phyloP scores from a whole-genome alignment of 2,113 vertebrate species.

The Poeciliopsis occidentalis region DNA sequence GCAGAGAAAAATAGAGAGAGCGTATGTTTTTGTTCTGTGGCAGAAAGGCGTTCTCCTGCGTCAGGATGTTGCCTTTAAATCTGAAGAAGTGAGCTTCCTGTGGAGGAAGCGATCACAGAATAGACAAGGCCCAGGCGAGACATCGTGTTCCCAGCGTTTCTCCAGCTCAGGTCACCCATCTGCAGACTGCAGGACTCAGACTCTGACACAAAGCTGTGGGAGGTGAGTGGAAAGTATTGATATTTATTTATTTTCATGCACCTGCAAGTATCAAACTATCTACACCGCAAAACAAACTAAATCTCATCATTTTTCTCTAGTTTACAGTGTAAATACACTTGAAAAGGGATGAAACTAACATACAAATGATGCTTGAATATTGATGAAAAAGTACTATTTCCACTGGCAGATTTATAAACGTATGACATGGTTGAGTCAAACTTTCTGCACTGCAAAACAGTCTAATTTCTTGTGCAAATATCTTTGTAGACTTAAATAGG shows the following conservation, averaged over 20 bases:
- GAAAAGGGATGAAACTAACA: too few species aligned
- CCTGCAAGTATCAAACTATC: not conserved
- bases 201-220: not conserved
- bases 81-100: constrained; percentile 80
- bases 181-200: constrained; percentile 18
- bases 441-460: too few species aligned
- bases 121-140: constrained; percentile 68
- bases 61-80: constrained; percentile 83
- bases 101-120: constrained; percentile 78
- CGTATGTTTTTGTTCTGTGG: constrained; percentile 74
- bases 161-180: constrained; percentile 47
- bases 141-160: constrained; percentile 63
- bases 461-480: too few species aligned
- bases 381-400: too few species aligned
- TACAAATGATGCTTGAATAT: too few species aligned
- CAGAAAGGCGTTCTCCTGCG: constrained; percentile 77
- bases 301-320: too few species aligned
- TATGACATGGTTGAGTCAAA: too few species aligned
- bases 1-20: constrained; percentile 46
- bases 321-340: too few species aligned
- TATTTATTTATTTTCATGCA: not conserved
- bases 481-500: too few species aligned
- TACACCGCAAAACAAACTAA: not conserved
- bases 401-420: too few species aligned
- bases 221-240: constrained; percentile 32